Conservation (phyloP, 2,113 vertebrate genomes). For the Zapornia atra region DNA sequence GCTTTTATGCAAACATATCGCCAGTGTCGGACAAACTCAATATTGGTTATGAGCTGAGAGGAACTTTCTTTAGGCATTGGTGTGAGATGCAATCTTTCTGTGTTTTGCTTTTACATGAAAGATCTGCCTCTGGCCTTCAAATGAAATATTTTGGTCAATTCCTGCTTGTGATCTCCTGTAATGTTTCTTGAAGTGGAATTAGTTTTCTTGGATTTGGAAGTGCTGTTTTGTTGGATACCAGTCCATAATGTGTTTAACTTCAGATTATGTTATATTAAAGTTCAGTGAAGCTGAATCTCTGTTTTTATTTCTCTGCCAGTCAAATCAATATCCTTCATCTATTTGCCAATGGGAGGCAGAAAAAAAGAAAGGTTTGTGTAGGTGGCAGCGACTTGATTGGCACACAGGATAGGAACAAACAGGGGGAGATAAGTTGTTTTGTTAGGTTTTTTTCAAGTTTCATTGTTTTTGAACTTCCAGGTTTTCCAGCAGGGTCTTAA, state of each 20-base stretch:
- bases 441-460: neutral
- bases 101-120: neutral
- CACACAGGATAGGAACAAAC: slow-evolving; percentile 4
- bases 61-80: neutral
- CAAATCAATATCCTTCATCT: slow-evolving; percentile 32
- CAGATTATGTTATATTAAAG: slow-evolving; percentile 52
- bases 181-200: neutral
- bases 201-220: neutral
- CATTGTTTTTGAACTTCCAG: neutral
- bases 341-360: neutral
- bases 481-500: neutral
- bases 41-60: neutral
- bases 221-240: neutral
- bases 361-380: neutral
- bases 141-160: neutral
- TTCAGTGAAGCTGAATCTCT: slow-evolving; percentile 38
- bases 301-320: slow-evolving; percentile 42
- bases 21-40: neutral
- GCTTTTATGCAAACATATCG: neutral
- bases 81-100: neutral
- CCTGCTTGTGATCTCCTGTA: neutral
- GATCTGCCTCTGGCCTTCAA: neutral
- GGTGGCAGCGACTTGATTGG: slow-evolving; percentile 37
- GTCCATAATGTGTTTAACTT: neutral
- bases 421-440: neutral